Evolutionary conservation across 2,797 vertebrate genomes (phyloP).

Genomic region (Sciaenops ocellatus): DNA sequence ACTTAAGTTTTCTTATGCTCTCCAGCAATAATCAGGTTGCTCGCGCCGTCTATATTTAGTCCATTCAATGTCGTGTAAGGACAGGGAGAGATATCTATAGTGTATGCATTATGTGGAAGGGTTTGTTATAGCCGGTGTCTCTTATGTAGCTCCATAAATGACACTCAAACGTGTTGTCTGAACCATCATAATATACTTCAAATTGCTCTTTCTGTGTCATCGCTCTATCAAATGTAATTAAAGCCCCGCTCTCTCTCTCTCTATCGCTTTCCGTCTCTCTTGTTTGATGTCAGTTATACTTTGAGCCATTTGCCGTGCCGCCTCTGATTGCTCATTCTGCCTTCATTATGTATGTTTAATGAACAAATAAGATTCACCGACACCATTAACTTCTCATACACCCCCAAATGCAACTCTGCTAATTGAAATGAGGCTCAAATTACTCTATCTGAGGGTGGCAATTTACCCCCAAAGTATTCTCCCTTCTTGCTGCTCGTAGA

Average conservation of each 20-base stretch:
- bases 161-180: constrained; percentile 28
- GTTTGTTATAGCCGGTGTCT: constrained; percentile 20
- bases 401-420: constrained; percentile 48
- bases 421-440: constrained; percentile 64
- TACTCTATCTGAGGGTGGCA: constrained; percentile 32
- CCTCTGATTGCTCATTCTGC: constrained; percentile 53
- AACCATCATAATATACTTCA: constrained; percentile 33
- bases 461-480: constrained; percentile 44
- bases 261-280: constrained; percentile 17
- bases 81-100: constrained; percentile 40
- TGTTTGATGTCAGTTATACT: constrained; percentile 50
- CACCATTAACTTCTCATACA: constrained; percentile 56
- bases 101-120: constrained; percentile 54
- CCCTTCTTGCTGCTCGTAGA: constrained; percentile 10
- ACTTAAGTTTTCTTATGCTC: constrained; percentile 63
- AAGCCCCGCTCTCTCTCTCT: neutral
- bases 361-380: constrained; percentile 64
- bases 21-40: constrained; percentile 71
- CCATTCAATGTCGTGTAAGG: constrained; percentile 76
- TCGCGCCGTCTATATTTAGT: constrained; percentile 76
- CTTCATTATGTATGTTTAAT: constrained; percentile 67
- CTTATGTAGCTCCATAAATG: constrained; percentile 39
- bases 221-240: constrained; percentile 45
- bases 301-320: constrained; percentile 22
- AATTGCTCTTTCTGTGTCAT: constrained; percentile 12